phyloP scores from a whole-genome alignment of 2,888 invertebrate genomes.

The Sesia apiformis region DNA sequence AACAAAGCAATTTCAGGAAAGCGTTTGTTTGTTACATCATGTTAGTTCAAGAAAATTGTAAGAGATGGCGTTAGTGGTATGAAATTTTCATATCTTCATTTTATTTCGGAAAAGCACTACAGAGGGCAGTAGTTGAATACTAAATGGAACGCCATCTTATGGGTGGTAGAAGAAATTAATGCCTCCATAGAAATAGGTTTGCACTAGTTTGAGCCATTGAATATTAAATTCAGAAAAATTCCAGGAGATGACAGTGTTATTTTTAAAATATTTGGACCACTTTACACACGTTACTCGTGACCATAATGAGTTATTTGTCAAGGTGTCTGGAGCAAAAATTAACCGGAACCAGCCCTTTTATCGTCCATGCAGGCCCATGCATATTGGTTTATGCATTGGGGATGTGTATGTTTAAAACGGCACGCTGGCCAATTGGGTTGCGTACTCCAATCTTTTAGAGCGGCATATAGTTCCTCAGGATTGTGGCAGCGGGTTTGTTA shows the following conservation, averaged over 20 bases:
- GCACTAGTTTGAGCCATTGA: not conserved
- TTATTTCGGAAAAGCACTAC: not conserved
- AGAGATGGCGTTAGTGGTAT: conserved; percentile 14
- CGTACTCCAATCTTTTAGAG: no score
- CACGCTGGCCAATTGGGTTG: no score
- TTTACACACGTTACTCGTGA: no score
- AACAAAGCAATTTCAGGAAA: conserved; percentile 46
- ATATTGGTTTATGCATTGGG: no score
- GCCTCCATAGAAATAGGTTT: not conserved
- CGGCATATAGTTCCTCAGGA: no score
- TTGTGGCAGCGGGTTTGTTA: no score
- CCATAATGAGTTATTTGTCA: no score
- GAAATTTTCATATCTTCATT: not conserved
- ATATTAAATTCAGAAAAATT: not conserved
- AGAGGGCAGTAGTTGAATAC: not conserved
- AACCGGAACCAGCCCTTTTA: no score
- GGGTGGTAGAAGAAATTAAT: conserved; percentile 1
- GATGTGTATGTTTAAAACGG: no score
- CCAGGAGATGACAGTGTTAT: not conserved
- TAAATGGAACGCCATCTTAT: conserved; percentile 1
- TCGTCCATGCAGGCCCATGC: no score
- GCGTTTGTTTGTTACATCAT: conserved; percentile 7
- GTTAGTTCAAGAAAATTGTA: conserved; percentile 14
- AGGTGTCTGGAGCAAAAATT: no score
- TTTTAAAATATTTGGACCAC: no score